A percentile compares a stretch with the other conserved stretches of the same genome.
These are phyloP conservation scores for Epinephelus lanceolatus DNA, from an alignment of 2,113 vertebrate species.

Conservation along the genomic window DNA sequence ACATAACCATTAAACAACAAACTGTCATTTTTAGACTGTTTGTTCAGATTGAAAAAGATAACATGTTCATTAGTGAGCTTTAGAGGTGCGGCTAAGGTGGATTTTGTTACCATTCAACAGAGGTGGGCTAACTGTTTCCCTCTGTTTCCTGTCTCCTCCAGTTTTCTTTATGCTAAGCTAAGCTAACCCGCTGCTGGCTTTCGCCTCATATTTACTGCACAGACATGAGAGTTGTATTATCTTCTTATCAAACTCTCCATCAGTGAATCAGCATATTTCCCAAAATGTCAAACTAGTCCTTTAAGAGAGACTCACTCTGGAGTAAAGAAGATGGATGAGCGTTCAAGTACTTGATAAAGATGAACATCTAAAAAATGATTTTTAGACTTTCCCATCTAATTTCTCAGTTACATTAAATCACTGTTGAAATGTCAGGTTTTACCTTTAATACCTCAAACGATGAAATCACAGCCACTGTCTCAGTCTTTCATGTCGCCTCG, in stretches of 20 bases:
- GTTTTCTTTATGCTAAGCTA: not conserved
- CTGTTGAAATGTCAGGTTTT: slow-evolving; percentile 15
- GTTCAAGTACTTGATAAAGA: slow-evolving; percentile 7
- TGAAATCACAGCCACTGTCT: slow-evolving; percentile 5
- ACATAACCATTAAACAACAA: not conserved
- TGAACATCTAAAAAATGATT: not conserved
- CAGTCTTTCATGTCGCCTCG: not conserved
- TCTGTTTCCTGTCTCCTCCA: not conserved
- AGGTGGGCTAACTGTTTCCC: no score
- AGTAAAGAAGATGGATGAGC: not conserved
- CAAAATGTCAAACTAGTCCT: slow-evolving; percentile 5
- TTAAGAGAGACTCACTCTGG: not conserved
- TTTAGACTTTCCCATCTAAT: slow-evolving; percentile 7
- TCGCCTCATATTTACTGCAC: not conserved
- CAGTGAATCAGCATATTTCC: not conserved
- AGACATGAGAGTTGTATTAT: not conserved
- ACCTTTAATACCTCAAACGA: slow-evolving; percentile 50
- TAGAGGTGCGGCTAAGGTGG: not conserved
- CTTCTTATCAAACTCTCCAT: not conserved
- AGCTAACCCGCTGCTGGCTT: not conserved
- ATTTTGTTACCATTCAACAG: no score
- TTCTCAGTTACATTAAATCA: not conserved
- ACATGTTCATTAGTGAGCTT: not conserved
- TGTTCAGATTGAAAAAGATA: no score
- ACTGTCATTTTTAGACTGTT: not conserved